Base-by-base conservation (phyloP, 1,140 invertebrate genomes). In the Penaeus chinensis region DNA sequence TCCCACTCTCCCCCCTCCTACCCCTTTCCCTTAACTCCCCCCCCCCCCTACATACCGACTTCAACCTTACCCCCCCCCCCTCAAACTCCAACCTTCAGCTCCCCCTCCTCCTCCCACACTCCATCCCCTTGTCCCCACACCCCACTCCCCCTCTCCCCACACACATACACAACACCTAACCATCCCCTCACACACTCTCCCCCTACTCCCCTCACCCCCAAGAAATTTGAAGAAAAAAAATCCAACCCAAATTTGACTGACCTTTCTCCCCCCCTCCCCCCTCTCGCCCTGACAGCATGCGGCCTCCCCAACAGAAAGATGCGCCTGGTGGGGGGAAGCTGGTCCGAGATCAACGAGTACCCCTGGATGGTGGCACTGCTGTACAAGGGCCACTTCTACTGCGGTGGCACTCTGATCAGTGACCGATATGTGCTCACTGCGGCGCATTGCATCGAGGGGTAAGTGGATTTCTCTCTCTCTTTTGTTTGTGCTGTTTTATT, bases 351-450 rank as follows among this genome's bases (percentile, higher is more conserved):
- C 81, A 90, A 90, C 84, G 90, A 90, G 89, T 97, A 97, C 91
- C 97, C 97, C 18, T 98, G 96, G 96, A 94, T 97, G 91, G 96
- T 96, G 7, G 93, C 96, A 82, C 92, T 96, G 5, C 93, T 97
- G 2, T 97, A 97, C 91, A 95, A 97, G 92, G 96, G 96, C 1
- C 96, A 96, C 92, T 97, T 97, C 93, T 96, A 97, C 87, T 97
- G 96, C 90, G 95, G 95, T 3, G 95, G 93, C 0, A 94, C 95
- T 3, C 92, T 96, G 19, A 95, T 96, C 91, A 96, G 95, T 62
- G 95, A 95, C 91, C 94, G 94, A 93, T 95, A 95, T 90, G 92
- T 96, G 16, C 89, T 96, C 24, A 95, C 95, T 0, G 95, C 95
- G 0, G 95, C 95, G 0, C 95, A 96, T 91, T 96, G 95, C 91